phyloP scores from a whole-genome alignment of 2,797 vertebrate genomes.

The Bradypodion pumilum region DNA sequence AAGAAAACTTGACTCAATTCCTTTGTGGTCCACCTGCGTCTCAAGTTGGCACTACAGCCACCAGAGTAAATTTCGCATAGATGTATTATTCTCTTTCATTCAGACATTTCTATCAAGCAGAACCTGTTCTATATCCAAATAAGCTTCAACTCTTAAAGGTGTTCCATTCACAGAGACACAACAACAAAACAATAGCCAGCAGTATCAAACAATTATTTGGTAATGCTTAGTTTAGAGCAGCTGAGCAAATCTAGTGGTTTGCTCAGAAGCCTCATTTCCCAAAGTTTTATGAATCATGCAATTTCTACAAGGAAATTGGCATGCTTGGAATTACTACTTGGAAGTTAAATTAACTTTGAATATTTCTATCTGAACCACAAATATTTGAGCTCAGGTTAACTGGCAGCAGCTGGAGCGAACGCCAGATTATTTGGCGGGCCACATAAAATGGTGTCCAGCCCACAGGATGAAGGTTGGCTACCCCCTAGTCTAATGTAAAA shows the following conservation, averaged over 20 bases:
- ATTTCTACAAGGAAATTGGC: constrained; percentile 17
- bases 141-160: not conserved
- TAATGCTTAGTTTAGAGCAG: too few species aligned
- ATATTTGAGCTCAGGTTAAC: not conserved
- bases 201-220: too few species aligned
- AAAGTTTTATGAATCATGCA: not conserved
- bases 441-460: too few species aligned
- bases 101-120: not conserved
- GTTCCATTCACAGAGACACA: too few species aligned
- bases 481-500: too few species aligned
- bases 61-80: not conserved
- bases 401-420: too few species aligned
- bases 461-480: too few species aligned
- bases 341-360: not conserved
- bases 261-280: not conserved
- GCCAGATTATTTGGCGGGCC: too few species aligned
- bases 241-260: not conserved
- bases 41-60: not conserved
- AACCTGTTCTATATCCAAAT: not conserved
- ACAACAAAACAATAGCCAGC: too few species aligned
- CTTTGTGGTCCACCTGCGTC: not conserved
- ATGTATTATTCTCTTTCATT: not conserved
- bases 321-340: not conserved
- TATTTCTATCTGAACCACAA: not conserved
- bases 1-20: not conserved